phyloP scores from a whole-genome alignment of 2,888 invertebrate genomes.

The Idaea straminata region DNA sequence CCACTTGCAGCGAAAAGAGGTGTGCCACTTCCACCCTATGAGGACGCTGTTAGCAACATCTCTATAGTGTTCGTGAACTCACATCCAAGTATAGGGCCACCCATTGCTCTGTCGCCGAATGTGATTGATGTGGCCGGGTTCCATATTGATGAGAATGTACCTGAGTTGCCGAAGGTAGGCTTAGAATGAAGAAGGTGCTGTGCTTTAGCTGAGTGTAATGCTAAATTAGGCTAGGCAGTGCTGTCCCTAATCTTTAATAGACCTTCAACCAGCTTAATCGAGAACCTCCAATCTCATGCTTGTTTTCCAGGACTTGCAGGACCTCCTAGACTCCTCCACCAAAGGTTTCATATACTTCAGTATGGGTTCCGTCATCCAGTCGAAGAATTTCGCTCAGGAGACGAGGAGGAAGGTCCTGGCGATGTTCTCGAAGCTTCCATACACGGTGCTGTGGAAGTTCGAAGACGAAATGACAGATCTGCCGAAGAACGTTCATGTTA shows the following conservation, averaged over 20 bases:
- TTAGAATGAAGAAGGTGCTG: neutral
- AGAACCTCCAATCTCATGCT: neutral
- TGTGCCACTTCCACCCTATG: constrained; percentile 34
- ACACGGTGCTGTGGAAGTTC: constrained; percentile 76
- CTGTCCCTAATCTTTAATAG: too few species aligned
- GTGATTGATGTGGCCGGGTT: constrained; percentile 53
- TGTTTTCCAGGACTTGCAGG: constrained; percentile 51
- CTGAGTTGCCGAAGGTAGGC: constrained; percentile 52
- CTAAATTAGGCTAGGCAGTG: too few species aligned
- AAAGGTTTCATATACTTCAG: constrained; percentile 57
- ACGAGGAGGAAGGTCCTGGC: constrained; percentile 38
- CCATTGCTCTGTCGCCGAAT: constrained; percentile 45
- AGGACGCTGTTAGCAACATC: constrained; percentile 37
- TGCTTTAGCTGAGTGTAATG: too few species aligned
- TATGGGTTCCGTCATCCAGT: constrained; percentile 56
- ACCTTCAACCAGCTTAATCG: neutral
- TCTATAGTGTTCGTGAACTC: constrained; percentile 49
- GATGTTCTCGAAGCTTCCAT: constrained; percentile 43
- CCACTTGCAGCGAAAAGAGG: constrained; percentile 44
- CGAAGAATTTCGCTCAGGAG: constrained; percentile 32
- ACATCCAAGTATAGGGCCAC: constrained; percentile 42
- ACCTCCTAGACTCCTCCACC: constrained; percentile 47
- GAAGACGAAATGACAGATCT: constrained; percentile 55
- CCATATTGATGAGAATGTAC: constrained; percentile 45
- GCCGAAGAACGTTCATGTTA: constrained; percentile 65